Percentiles rank a stretch among this genome's conserved stretches.
Evolutionary conservation across 1,140 invertebrate genomes (phyloP).

Genomic region (Triops longicaudatus): DNA sequence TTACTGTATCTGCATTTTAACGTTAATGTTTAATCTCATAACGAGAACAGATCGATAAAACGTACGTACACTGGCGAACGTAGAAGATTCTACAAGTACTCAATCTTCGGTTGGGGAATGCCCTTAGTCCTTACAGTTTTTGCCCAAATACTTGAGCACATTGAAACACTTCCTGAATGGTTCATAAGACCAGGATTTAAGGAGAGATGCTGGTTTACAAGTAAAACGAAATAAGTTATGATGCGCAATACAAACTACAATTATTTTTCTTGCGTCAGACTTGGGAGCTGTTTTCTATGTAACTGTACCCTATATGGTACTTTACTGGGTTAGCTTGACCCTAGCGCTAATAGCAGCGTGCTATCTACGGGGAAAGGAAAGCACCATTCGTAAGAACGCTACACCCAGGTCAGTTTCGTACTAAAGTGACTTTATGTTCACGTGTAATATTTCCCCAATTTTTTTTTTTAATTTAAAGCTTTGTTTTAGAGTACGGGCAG

Average conservation of each 20-base stretch:
- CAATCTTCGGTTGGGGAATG: neutral
- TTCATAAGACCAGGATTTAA: neutral
- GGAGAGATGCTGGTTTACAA: neutral
- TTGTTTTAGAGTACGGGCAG: too few relatives aligned
- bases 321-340: too few relatives aligned
- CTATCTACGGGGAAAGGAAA: too few relatives aligned
- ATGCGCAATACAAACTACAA: neutral
- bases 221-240: neutral
- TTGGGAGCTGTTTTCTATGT: neutral
- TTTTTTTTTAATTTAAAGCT: too few relatives aligned
- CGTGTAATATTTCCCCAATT: too few relatives aligned
- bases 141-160: neutral
- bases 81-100: neutral
- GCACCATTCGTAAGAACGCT: too few relatives aligned
- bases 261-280: neutral
- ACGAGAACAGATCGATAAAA: neutral
- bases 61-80: neutral
- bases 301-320: too few relatives aligned
- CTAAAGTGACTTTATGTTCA: too few relatives aligned
- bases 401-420: too few relatives aligned
- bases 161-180: neutral
- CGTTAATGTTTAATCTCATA: neutral
- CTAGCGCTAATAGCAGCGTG: too few relatives aligned
- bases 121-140: neutral
- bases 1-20: too few relatives aligned